A percentile compares a stretch with the other conserved stretches of the same genome.
These are phyloP conservation scores for Hippocampus guttulatus DNA, from an alignment of 2,113 vertebrate genomes.

Conservation along the genomic window DNA sequence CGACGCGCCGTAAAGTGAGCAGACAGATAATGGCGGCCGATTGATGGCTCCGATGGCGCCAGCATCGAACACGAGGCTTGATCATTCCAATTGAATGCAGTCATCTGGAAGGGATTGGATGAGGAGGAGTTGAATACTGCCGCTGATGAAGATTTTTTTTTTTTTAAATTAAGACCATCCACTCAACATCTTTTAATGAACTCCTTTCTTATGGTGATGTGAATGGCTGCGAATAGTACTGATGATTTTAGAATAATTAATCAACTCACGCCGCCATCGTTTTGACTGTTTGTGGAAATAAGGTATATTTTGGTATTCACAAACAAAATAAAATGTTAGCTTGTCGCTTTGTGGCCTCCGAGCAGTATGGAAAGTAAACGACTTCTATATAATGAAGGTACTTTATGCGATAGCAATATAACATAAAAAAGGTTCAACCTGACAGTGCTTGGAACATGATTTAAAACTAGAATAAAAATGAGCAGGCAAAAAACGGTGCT, in stretches of 20 bases:
- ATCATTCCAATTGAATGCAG: background rate
- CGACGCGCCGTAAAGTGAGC: background rate
- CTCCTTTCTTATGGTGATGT: conserved; percentile 1
- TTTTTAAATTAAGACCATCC: background rate
- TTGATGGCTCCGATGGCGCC: background rate
- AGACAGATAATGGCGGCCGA: background rate
- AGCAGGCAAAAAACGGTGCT: background rate
- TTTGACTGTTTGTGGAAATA: too few species aligned
- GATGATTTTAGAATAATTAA: too few species aligned
- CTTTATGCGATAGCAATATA: too few species aligned
- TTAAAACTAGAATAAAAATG: background rate
- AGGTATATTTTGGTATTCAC: too few species aligned
- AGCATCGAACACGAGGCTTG: background rate
- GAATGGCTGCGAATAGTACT: background rate
- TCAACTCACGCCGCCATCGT: too few species aligned
- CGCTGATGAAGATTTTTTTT: background rate
- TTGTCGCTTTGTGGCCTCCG: too few species aligned
- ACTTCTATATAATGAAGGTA: too few species aligned
- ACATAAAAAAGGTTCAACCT: background rate
- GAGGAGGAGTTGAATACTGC: conserved; percentile 28
- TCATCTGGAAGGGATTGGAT: conserved; percentile 3
- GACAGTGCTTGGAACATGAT: background rate
- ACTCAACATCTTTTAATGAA: background rate
- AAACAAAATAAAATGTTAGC: too few species aligned
- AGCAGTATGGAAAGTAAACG: too few species aligned